Evolutionary conservation across 2,113 vertebrate species (phyloP), one percentile per base, ranked within the genome.

Genomic region (Antigone vipio): DNA sequence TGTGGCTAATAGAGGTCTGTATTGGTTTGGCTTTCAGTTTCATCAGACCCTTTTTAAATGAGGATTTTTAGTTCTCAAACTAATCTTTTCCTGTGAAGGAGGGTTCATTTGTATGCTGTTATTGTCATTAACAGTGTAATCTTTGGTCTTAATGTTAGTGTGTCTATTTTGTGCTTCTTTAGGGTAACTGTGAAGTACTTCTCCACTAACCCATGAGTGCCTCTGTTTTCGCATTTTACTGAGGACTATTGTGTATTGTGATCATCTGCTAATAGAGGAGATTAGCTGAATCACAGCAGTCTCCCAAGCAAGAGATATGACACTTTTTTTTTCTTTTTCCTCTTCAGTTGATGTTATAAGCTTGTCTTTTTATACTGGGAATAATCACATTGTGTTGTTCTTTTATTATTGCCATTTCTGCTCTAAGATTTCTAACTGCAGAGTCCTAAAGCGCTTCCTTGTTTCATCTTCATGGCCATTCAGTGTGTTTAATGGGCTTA

Each of bases 361-460:
- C 87, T 93, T 86, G 89, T 75, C 85, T 95, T 95, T 97, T 94
- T 91, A 81, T 53, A 68, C 53, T 74, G 93, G 92, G 78, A 97
- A 92, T 96, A 97, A 97, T 97, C 91, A 92, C 47, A 79, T 83
- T 3, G 75, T 94, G 93, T 83, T 97, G 91, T 97, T 91, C 69
- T 94, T 87, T 92, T 89, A 85, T 93, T 88, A 50, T 91, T 93
- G 93, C 88, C 62, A 62, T 93, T 95, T 85, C 79, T 93, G 60
- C 93, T 90, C 47, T 35, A 75, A 95, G 90, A 89, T 66, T 94
- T 92, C 90, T 27, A 94, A 80, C 91, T 83, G 90, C 92, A 80
- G 96, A 95, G 93, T 94, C 88, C 94, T 96, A 96, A 97, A 97
- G 92, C 18, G 38, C 84, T 96, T 95, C 89, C 94, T 94, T 95